Percentiles rank a stretch among this genome's conserved stretches.
Conservation (phyloP, 2,113 vertebrate species). For the Psilopsiagon aurifrons region DNA sequence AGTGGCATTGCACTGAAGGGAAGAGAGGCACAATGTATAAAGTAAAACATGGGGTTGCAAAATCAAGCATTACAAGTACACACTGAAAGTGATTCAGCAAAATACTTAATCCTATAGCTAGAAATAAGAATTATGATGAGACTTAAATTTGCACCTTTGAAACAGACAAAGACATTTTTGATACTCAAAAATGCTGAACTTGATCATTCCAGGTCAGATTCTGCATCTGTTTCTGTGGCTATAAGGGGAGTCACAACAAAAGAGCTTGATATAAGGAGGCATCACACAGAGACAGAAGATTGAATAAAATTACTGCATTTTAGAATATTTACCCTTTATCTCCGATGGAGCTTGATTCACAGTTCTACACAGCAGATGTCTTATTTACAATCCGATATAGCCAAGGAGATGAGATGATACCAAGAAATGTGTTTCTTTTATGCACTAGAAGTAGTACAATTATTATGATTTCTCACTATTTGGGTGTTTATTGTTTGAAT, state of each 20-base stretch:
- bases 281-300: neutral
- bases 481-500: constrained; percentile 15
- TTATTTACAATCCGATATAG: neutral
- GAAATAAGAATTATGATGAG: neutral
- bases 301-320: neutral
- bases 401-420: neutral
- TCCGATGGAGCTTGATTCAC: neutral
- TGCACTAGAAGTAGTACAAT: neutral
- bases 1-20: neutral
- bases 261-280: neutral
- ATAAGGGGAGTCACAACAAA: neutral
- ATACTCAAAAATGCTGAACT: neutral
- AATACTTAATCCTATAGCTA: neutral
- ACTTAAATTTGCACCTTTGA: neutral
- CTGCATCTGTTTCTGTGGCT: neutral
- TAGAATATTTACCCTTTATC: neutral
- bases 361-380: neutral
- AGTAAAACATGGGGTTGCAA: neutral
- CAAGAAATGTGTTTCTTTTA: neutral
- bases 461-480: neutral
- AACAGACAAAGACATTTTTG: neutral
- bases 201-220: neutral
- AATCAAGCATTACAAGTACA: neutral
- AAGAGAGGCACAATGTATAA: neutral
- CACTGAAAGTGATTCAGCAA: neutral